Conservation (phyloP, 2,888 invertebrate genomes). For the Spatulosminthurus flaviceps region DNA sequence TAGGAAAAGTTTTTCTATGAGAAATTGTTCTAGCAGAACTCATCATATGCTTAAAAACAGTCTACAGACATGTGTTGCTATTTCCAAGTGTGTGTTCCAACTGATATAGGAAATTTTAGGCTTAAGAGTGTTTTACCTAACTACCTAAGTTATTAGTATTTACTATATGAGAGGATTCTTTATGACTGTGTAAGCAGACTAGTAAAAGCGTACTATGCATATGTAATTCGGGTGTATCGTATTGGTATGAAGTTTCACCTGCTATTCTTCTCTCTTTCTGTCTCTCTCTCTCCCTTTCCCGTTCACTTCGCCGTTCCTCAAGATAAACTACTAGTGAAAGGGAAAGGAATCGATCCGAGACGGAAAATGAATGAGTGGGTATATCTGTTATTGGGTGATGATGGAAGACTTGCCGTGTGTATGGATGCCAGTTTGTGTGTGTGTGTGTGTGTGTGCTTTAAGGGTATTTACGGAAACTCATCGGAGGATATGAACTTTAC, state of each 20-base stretch:
- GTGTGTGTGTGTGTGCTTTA: background rate
- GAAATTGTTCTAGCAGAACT: no score
- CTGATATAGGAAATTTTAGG: no score
- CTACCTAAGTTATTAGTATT: no score
- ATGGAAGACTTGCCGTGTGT: conserved; percentile 41
- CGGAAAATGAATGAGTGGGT: conserved; percentile 45
- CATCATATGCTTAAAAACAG: no score
- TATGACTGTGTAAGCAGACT: no score
- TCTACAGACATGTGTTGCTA: no score
- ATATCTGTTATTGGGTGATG: conserved; percentile 45
- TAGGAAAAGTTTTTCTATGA: background rate
- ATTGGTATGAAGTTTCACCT: conserved; percentile 18
- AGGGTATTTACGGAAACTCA: background rate
- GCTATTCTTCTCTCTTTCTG: background rate
- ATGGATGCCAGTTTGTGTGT: background rate
- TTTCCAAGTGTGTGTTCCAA: no score
- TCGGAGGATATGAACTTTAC: background rate
- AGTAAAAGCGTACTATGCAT: no score
- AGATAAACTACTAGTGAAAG: conserved; percentile 18
- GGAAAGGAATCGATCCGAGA: conserved; percentile 18
- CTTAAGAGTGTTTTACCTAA: no score
- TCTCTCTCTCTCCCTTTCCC: background rate
- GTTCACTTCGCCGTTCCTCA: background rate
- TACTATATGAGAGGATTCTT: no score
- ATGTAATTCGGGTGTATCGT: no score